Conservation (phyloP, 2,797 vertebrate species). For the Neosilurus mollespiculum region DNA sequence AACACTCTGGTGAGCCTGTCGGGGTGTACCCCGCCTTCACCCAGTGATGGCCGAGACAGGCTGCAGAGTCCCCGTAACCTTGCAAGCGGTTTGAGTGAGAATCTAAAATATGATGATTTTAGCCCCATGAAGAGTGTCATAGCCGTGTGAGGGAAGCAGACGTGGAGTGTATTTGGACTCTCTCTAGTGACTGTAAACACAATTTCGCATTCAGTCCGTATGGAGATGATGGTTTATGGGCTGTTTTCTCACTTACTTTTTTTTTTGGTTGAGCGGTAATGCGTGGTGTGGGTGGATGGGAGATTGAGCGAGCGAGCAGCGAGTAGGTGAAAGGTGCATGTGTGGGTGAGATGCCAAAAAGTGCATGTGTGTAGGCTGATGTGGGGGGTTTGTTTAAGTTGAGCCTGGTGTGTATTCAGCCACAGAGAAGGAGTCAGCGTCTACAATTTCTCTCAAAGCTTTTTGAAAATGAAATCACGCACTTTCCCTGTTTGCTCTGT, state of each 20-base stretch:
- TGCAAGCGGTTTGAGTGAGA: too few relatives aligned
- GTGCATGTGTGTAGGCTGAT: constrained; percentile 41
- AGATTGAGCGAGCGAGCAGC: constrained; percentile 17
- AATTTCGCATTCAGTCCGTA: constrained; percentile 30
- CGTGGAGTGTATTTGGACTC: constrained; percentile 17
- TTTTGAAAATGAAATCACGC: neutral
- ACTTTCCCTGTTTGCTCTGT: neutral
- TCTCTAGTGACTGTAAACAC: constrained; percentile 36
- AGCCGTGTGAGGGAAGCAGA: neutral
- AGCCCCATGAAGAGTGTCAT: neutral
- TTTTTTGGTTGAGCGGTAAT: constrained; percentile 38
- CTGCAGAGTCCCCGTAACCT: too few relatives aligned
- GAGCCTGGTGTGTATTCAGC: constrained; percentile 18
- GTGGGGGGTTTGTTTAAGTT: constrained; percentile 46
- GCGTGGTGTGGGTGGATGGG: constrained; percentile 44
- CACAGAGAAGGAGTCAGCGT: constrained; percentile 9
- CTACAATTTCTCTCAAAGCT: neutral
- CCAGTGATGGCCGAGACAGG: too few relatives aligned
- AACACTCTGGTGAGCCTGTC: too few relatives aligned
- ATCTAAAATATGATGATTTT: too few relatives aligned
- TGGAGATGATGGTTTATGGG: constrained; percentile 25
- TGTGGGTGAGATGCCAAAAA: constrained; percentile 56
- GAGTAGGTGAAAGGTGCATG: constrained; percentile 44
- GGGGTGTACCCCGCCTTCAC: too few relatives aligned
- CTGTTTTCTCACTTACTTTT: constrained; percentile 29